phyloP scores from a whole-genome alignment of 2,113 vertebrate species.

The Petroica traversi region DNA sequence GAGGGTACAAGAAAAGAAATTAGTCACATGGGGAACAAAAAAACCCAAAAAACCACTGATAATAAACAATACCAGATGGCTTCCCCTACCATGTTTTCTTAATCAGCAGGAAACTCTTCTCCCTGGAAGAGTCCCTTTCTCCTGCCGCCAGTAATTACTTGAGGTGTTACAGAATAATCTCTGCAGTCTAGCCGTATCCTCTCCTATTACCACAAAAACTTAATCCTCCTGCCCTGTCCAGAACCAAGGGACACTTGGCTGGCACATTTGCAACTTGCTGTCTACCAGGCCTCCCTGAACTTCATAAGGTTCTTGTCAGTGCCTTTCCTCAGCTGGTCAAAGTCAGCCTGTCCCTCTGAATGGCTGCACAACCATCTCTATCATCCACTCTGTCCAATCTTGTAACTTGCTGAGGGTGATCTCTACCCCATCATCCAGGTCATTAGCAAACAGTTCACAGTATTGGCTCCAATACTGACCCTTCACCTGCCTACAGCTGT shows the following conservation, averaged over 20 bases:
- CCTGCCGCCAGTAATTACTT: fast-evolving
- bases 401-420: background rate
- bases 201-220: background rate
- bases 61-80: background rate
- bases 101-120: background rate
- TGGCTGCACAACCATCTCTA: background rate
- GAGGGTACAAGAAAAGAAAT: background rate
- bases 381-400: background rate
- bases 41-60: no score
- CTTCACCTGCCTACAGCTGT: background rate
- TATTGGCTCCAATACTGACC: background rate
- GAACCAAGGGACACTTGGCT: background rate
- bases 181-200: background rate
- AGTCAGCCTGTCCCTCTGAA: background rate
- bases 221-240: fast-evolving
- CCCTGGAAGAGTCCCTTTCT: background rate
- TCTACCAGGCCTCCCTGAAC: background rate
- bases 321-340: background rate
- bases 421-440: background rate
- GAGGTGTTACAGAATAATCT: background rate
- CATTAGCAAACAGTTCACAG: background rate
- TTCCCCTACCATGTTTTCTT: background rate
- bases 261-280: background rate
- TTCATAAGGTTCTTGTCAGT: background rate
- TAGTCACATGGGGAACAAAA: fast-evolving